Evolutionary conservation across 2,888 invertebrate species (phyloP), one percentile per base, ranked within the genome.

Genomic region (Ophion ellenae): DNA sequence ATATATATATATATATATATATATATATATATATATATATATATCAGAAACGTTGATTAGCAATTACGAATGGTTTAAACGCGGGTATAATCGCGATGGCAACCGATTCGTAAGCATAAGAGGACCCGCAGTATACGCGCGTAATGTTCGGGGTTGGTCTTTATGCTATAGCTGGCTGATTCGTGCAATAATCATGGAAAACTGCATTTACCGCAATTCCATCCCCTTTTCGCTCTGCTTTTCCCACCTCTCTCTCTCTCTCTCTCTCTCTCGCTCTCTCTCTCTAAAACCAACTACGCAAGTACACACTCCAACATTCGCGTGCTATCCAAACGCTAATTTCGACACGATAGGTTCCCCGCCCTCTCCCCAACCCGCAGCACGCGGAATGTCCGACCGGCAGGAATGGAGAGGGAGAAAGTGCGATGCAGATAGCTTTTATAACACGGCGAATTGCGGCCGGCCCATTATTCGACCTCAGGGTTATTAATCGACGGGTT

Each of bases 401-500:
- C 73, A 71, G 80, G 80, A 63, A 80, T 57, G 28, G 6, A 24
- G 64, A 28, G 74, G n/a, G 11, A 47, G 63, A 28, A 64, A 66
- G 53, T 53, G 57, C 73, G 40, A 71, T 45, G 73, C 32, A 73
- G 82, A 86, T 86, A 82, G 84, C 86, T 83, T 86, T 87, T 87
- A 84, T 81, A 71, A 83, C 79, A 80, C 78, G 80, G 76, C 80
- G 69, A 79, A 86, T 86, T 86, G 84, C 81, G 77, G 81, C 57
- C 57, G 73, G 77, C 74, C 86, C 83, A 86, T 86, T 87, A 87
- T 87, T 87, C 84, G 83, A 82, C 82, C 87, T 86, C 83, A 74
- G 75, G 86, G 81, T 87, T 87, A 87, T 87, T 87, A 87, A 87
- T 87, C 87, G 84, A 86, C 78, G 81, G 73, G 28, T 57, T 61